Conservation (phyloP, 2,113 vertebrate species). For the Apteryx owenii region DNA sequence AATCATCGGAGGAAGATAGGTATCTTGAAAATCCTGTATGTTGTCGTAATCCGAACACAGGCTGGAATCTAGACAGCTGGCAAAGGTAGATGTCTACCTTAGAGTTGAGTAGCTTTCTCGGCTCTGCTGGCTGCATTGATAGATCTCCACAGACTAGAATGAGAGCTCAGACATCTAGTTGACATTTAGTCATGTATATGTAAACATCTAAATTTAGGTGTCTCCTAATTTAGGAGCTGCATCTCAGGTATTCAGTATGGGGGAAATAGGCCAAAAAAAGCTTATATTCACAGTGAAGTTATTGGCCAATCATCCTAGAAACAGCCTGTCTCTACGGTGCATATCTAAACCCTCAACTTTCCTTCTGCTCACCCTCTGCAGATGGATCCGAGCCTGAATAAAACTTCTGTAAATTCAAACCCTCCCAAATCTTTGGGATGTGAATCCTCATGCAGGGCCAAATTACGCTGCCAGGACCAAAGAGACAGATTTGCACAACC, state of each 20-base stretch:
- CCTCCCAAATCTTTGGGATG: not conserved
- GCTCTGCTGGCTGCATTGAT: not conserved
- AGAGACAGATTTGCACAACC: not conserved
- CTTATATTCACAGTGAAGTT: not conserved
- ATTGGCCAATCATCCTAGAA: not conserved
- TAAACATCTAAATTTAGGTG: not conserved
- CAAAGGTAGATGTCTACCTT: not conserved
- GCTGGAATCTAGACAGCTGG: not conserved
- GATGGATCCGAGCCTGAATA: not conserved
- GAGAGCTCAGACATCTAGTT: not conserved
- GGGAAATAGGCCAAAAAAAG: not conserved
- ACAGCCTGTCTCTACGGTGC: rapidly evolving
- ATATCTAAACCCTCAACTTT: not conserved
- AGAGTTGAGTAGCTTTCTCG: not conserved
- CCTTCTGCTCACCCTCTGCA: not conserved
- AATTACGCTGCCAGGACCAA: not conserved
- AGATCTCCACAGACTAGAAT: not conserved
- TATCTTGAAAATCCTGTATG: not conserved
- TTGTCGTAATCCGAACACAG: not conserved
- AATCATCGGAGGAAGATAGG: not conserved
- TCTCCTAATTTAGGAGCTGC: not conserved
- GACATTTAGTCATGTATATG: not conserved
- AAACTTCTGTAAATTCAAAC: not conserved
- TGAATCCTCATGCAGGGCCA: not conserved
- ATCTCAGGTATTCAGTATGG: not conserved